These are phyloP conservation scores for Trachemys scripta DNA, from an alignment of 2,113 vertebrate species.

Conservation along the genomic window DNA sequence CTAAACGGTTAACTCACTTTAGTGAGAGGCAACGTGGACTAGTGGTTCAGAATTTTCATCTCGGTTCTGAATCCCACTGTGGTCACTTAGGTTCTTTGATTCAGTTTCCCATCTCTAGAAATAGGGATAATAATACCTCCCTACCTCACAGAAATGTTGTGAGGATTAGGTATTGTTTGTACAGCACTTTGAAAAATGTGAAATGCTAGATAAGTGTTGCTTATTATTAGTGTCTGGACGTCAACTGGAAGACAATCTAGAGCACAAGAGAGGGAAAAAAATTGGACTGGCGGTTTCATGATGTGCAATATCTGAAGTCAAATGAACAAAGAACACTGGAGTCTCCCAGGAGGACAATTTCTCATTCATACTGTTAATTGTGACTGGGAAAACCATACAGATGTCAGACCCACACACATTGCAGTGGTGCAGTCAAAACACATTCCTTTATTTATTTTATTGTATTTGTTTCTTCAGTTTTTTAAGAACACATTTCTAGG, in stretches of 20 bases:
- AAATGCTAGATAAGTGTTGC: not conserved
- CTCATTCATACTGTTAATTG: constrained; percentile 3
- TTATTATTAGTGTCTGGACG: not conserved
- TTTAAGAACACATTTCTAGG: too few species aligned
- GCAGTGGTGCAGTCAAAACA: too few species aligned
- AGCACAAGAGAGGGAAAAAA: not conserved
- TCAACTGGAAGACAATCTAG: not conserved
- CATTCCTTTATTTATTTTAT: too few species aligned
- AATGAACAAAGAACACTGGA: not conserved
- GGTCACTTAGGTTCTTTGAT: not conserved
- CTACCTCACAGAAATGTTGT: fast-evolving
- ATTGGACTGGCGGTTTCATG: not conserved
- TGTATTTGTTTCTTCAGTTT: too few species aligned
- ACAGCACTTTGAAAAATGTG: not conserved
- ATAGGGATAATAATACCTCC: fast-evolving
- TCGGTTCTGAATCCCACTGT: not conserved
- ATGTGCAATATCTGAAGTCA: constrained; percentile 47
- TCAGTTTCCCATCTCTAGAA: not conserved
- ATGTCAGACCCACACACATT: constrained; percentile 35
- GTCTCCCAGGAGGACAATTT: constrained; percentile 47
- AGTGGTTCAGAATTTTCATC: not conserved
- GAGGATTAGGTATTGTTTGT: not conserved
- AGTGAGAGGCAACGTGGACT: not conserved
- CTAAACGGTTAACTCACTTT: not conserved
- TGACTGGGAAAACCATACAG: constrained; percentile 40